A percentile compares a stretch with the other conserved stretches of the same genome.
Conservation (phyloP, 2,888 invertebrate genomes). For the Odontomyia ornata region DNA sequence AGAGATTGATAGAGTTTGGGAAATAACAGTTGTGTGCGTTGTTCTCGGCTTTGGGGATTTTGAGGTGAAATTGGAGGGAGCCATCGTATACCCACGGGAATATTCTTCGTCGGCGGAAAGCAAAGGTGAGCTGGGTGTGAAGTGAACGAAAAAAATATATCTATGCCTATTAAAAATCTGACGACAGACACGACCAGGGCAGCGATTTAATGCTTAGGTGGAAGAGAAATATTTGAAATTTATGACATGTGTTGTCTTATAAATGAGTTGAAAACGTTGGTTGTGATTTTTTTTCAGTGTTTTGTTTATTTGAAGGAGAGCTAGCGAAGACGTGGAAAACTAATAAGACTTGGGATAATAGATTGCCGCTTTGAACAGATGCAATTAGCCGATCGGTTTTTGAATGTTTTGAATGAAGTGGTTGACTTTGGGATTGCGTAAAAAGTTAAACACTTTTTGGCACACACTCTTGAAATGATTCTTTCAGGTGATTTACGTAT, state of each 20-base stretch:
- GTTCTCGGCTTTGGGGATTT: too few relatives aligned
- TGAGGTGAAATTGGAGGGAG: neutral
- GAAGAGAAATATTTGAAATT: slow-evolving; percentile 29
- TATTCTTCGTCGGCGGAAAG: neutral
- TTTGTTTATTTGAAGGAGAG: neutral
- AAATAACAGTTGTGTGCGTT: neutral
- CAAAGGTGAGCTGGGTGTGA: neutral
- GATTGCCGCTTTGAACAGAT: neutral
- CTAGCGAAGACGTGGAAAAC: too few relatives aligned
- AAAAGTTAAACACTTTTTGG: too few relatives aligned
- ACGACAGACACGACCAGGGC: slow-evolving; percentile 7
- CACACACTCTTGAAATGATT: too few relatives aligned
- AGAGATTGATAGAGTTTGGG: neutral
- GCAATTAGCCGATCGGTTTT: slow-evolving; percentile 14
- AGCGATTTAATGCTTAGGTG: slow-evolving; percentile 7
- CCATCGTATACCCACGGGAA: neutral
- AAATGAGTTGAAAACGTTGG: slow-evolving; percentile 19
- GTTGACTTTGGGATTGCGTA: too few relatives aligned
- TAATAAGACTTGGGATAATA: neutral
- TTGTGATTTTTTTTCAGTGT: neutral
- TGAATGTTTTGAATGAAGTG: neutral
- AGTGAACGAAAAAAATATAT: neutral
- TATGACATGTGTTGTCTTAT: slow-evolving; percentile 19
- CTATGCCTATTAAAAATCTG: slow-evolving; percentile 15
- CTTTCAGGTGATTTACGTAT: too few relatives aligned